Base-by-base conservation (phyloP, 2,113 vertebrate species). In the Hippocampus zosterae region DNA sequence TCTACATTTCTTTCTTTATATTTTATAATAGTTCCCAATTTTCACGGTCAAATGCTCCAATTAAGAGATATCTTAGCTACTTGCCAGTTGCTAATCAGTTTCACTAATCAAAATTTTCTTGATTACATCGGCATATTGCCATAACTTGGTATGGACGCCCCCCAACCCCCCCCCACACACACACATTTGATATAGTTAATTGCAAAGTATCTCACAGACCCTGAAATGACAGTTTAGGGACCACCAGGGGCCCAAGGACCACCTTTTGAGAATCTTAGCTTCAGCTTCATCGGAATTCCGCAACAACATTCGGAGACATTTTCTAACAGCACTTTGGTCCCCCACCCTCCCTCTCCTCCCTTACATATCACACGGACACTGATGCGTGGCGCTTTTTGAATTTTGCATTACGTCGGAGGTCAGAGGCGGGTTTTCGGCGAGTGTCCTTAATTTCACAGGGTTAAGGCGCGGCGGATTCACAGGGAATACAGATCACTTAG, bases 381-480 rank as follows among this genome's bases (percentile, higher is more conserved):
- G 95, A 96, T 96, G 97, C 96, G 96, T 96, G 95, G 93, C 94
- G 93, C 93, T 94, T 95, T 95, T 92, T 95, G 96, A 97, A 97
- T 98, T 94, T 87, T 95, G 95, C 95, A 97, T 99, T 99, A 97
- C 95, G 93, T 92, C 93, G 80, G 93, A 89, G 96, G 96, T 99
- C 94, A 87, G 79, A 85, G 88, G 93, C 88, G 88, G 92, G 94
- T 94, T 94, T 94, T 96, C 94, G 95, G 95, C 93, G 96, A 95
- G 94, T 96, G 94, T 93, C 97, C 95, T 98, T 99, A 98, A 99
- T 99, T 99, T 99, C 97, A 99, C 97, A 96, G 97, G 97, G 97
- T 99, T 99, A 98, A 94, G 95, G 95, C 95, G 94, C 95, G 93
- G 95, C 94, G 94, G 95, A 98, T 97, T 97, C 95, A 93, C 91